Evolutionary conservation across 2,888 invertebrate species (phyloP), one percentile per base, ranked within the genome.

Genomic region (Eilema caniola): DNA sequence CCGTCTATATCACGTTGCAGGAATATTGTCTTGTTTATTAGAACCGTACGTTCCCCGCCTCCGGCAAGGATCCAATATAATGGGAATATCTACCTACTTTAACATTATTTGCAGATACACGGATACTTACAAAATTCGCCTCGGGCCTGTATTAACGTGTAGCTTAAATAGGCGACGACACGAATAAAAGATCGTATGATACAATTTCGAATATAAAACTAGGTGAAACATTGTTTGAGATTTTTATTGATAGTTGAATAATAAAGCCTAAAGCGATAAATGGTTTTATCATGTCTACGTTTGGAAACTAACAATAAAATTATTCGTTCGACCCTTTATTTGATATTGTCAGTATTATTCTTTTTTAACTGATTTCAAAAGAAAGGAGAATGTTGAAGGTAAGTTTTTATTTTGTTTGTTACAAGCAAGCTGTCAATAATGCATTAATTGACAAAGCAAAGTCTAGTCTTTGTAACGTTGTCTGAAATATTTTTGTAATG

Each of bases 21-120:
- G 88, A 89, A 90, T 91, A 94, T 92, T 92, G 92, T 93, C 93
- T 93, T 92, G 92, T 93, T 93, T 95, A 94, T 93, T 92, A 93
- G 90, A 88, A 89, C 89, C 92, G 92, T 93, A 92, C 92, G 93
- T 86, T 84, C 88, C 88, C 86, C 80, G 93, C 95, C 94, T 76
- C 74, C 79, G 93, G 95, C 93, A 83, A 92, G 95, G 95, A 93
- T 94, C 92, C 91, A 90, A 94, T 94, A 95, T 95, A 95, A 95
- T 94, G 92, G 93, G 93, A 94, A 95, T 95, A 94, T 80, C 83
- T 83, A 82, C 93, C 83, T 83, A 82, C 93, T 95, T 94, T 90
- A 91, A 89, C 89, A 90, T 92, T 95, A 94, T 95, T 95, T 94
- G 93, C 93, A 90, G 92, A 92, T 90, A 92, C 93, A 92, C 85